Evolutionary conservation across 2,888 invertebrate genomes (phyloP).

Genomic region (Papilio elwesi): DNA sequence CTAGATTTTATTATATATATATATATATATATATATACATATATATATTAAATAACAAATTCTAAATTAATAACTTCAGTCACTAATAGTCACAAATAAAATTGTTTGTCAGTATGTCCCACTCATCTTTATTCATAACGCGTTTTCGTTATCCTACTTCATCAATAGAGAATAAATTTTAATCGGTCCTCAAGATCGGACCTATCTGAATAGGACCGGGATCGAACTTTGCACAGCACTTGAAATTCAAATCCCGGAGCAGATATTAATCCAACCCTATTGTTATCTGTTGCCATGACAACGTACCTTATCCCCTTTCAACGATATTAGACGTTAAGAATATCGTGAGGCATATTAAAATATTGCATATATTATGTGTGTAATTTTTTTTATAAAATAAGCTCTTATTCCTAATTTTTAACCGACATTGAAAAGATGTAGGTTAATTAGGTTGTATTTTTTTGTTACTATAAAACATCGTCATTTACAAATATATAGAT

Average conservation of each 20-base stretch:
- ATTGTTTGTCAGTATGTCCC: neutral
- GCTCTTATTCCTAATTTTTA: too few relatives aligned
- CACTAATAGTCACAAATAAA: neutral
- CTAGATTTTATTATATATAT: too few relatives aligned
- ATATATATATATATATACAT: too few relatives aligned
- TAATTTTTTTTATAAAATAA: too few relatives aligned
- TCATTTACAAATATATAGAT: too few relatives aligned
- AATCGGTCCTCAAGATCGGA: constrained; percentile 24
- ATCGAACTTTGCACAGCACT: constrained; percentile 80
- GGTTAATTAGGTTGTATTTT: too few relatives aligned
- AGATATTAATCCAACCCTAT: constrained; percentile 58
- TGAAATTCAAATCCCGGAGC: constrained; percentile 82
- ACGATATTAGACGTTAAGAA: constrained; percentile 3
- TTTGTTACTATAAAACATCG: too few relatives aligned
- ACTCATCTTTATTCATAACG: constrained; percentile 8
- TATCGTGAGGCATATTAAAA: too few relatives aligned
- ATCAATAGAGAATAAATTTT: constrained; percentile 28
- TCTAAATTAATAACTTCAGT: too few relatives aligned
- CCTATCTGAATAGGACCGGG: constrained; percentile 61
- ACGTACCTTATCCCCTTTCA: neutral
- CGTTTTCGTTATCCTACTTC: constrained; percentile 20
- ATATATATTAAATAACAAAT: too few relatives aligned
- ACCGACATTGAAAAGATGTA: too few relatives aligned
- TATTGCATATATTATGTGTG: too few relatives aligned
- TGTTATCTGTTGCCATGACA: constrained; percentile 25